phyloP scores from a whole-genome alignment of 2,797 vertebrate species.

The Tangara arthus region DNA sequence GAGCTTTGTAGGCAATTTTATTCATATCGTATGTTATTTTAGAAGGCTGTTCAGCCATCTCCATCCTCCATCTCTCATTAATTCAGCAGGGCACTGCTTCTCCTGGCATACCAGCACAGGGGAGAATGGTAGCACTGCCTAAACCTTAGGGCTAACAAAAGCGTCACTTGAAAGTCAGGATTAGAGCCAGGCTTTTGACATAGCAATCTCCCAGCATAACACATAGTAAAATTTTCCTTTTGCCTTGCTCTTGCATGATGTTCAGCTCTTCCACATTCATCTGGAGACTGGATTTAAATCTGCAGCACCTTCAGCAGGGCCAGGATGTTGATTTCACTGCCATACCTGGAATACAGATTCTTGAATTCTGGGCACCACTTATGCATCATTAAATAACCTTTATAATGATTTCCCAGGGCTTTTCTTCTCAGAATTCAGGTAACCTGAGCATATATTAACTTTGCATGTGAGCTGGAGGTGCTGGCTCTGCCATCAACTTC shows the following conservation, averaged over 20 bases:
- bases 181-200: not conserved
- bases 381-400: not conserved
- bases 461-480: not conserved
- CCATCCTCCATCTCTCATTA: not conserved
- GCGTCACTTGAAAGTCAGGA: not conserved
- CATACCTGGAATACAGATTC: not conserved
- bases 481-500: not conserved
- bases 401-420: not conserved
- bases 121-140: not conserved
- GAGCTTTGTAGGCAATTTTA: not conserved
- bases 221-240: not conserved
- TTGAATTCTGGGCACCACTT: not conserved
- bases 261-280: not conserved
- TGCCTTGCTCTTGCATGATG: not conserved
- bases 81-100: not conserved
- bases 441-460: not conserved
- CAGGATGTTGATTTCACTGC: not conserved
- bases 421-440: not conserved
- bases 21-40: not conserved
- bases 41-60: not conserved
- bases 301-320: not conserved
- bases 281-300: not conserved
- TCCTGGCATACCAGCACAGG: not conserved
- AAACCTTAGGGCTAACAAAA: not conserved
- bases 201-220: fast-evolving